phyloP scores from a whole-genome alignment of 2,888 invertebrate genomes.

The Pollenia labialis region DNA sequence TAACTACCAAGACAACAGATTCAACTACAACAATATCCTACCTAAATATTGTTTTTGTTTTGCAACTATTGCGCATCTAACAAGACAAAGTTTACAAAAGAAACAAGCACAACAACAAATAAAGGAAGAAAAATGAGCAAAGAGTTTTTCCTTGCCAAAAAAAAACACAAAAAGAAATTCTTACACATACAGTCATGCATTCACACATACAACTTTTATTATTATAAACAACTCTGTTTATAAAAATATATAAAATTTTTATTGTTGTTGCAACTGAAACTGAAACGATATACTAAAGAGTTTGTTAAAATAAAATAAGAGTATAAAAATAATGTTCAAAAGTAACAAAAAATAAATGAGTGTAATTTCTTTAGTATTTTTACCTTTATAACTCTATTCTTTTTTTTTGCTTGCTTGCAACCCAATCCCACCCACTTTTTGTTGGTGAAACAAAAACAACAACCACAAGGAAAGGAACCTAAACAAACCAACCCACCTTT shows the following conservation, averaged over 20 bases:
- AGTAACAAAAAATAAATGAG: conserved; percentile 18
- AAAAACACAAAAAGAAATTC: conserved; percentile 17
- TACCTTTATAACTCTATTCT: conserved; percentile 65
- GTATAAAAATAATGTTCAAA: conserved; percentile 38
- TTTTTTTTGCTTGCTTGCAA: conserved; percentile 21
- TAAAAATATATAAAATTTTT: conserved; percentile 24
- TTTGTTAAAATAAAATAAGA: conserved; percentile 57
- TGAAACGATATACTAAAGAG: conserved; percentile 57
- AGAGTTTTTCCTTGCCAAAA: conserved; percentile 54
- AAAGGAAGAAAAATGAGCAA: conserved; percentile 66
- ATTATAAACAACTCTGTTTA: conserved; percentile 58
- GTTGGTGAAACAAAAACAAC: conserved; percentile 45
- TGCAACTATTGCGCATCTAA: conserved; percentile 68
- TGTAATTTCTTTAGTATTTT: conserved; percentile 59
- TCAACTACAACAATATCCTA: conserved; percentile 27
- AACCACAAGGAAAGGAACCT: conserved; percentile 50
- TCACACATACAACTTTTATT: conserved; percentile 6
- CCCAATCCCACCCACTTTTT: conserved; percentile 71
- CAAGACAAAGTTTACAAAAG: conserved; percentile 56
- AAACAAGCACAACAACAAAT: conserved; percentile 25
- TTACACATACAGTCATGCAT: neutral
- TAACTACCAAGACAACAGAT: conserved; percentile 38
- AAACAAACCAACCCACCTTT: conserved; percentile 72
- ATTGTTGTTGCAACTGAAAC: conserved; percentile 4
- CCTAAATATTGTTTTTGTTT: conserved; percentile 60